phyloP scores from a whole-genome alignment of 2,888 invertebrate genomes.

The Encarsia formosa region DNA sequence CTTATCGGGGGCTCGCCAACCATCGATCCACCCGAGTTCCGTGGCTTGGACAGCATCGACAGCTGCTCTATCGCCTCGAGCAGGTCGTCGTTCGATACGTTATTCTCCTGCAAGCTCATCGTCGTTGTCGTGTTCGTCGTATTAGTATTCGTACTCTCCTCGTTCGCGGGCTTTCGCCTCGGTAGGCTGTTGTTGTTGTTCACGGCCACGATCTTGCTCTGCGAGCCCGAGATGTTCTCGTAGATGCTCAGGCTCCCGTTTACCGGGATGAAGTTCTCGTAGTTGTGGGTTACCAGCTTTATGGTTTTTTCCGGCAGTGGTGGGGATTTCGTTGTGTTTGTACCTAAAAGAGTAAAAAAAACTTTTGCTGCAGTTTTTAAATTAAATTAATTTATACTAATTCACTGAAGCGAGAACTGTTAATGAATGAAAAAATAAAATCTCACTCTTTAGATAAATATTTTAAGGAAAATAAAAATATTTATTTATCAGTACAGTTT shows the following conservation, averaged over 20 bases:
- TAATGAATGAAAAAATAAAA: no score
- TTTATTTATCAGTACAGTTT: no score
- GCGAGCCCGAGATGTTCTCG: constrained; percentile 38
- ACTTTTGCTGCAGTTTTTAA: no score
- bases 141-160: no score
- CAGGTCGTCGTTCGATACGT: constrained; percentile 52
- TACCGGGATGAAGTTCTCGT: constrained; percentile 33
- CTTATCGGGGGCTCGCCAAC: constrained; percentile 19
- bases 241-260: constrained; percentile 41
- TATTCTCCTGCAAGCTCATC: constrained; percentile 55
- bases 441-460: no score
- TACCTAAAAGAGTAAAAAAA: no score
- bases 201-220: constrained; percentile 25
- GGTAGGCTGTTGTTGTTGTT: constrained; percentile 30
- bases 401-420: no score
- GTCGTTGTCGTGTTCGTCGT: constrained; percentile 42
- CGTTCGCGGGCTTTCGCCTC: constrained; percentile 30
- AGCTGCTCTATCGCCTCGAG: constrained; percentile 50
- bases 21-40: constrained; percentile 32
- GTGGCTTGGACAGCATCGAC: constrained; percentile 46
- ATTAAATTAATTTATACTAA: no score
- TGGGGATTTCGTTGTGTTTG: constrained; percentile 3
- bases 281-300: constrained; percentile 30
- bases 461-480: no score
- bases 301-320: constrained; percentile 16